Percentiles rank a stretch among this genome's conserved stretches.
Evolutionary conservation across 1,140 invertebrate genomes (phyloP).

Genomic region (Alviniconcha marisindica): DNA sequence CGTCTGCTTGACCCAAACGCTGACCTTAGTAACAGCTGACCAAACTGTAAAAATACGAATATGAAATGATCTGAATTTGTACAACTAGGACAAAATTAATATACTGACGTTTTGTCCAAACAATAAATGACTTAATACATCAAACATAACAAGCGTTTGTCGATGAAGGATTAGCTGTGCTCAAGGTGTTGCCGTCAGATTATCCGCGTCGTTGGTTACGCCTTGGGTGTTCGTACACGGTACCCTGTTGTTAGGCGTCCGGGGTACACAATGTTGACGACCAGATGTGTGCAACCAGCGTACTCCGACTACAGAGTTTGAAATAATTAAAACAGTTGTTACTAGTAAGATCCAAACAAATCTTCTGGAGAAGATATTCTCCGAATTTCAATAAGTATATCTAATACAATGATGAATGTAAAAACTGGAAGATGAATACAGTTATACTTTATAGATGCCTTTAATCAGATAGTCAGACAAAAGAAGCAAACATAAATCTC

Average conservation of each 20-base stretch:
- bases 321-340: too few relatives aligned
- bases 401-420: too few relatives aligned
- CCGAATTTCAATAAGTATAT: too few relatives aligned
- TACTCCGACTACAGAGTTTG: too few relatives aligned
- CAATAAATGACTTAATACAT: background rate
- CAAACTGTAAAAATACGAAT: background rate
- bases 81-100: background rate
- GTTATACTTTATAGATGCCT: too few relatives aligned
- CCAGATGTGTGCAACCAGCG: too few relatives aligned
- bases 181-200: background rate
- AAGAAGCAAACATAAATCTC: too few relatives aligned
- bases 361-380: too few relatives aligned
- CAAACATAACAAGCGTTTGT: background rate
- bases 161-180: background rate
- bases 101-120: background rate
- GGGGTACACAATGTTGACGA: background rate
- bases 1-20: conserved; percentile 12
- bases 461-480: too few relatives aligned
- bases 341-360: too few relatives aligned
- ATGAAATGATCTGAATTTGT: background rate
- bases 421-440: too few relatives aligned
- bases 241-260: background rate
- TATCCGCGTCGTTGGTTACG: conserved; percentile 33
- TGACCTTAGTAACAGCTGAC: conserved; percentile 33
- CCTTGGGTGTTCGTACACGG: background rate